Evolutionary conservation across 2,797 vertebrate genomes (phyloP).

Genomic region (Orientallactaga sibirica): DNA sequence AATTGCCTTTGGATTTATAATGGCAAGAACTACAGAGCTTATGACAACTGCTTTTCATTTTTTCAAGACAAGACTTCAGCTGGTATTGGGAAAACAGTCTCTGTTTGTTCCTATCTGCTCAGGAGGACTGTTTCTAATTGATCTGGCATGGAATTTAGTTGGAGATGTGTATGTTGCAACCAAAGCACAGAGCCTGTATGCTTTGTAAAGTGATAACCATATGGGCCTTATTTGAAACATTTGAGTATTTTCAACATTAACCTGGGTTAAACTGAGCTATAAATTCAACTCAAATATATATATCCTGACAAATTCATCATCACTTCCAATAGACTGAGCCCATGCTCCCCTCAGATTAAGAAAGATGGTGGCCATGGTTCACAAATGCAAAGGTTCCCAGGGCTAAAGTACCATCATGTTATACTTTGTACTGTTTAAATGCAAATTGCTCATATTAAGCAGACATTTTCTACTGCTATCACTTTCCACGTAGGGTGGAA

Average conservation of each 20-base stretch:
- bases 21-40: slow-evolving; percentile 70
- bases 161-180: slow-evolving; percentile 88
- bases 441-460: slow-evolving; percentile 60
- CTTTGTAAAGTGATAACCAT: slow-evolving; percentile 90
- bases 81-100: slow-evolving; percentile 86
- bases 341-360: slow-evolving; percentile 73
- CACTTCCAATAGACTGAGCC: slow-evolving; percentile 53
- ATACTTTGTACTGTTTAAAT: slow-evolving; percentile 73
- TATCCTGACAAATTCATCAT: slow-evolving; percentile 65
- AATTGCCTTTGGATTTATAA: slow-evolving; percentile 53
- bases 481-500: slow-evolving; percentile 68
- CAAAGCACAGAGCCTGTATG: slow-evolving; percentile 86
- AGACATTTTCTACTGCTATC: slow-evolving; percentile 57
- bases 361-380: slow-evolving; percentile 35
- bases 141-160: slow-evolving; percentile 90
- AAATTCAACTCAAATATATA: slow-evolving; percentile 80
- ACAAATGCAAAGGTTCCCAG: slow-evolving; percentile 21
- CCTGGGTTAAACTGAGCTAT: slow-evolving; percentile 86
- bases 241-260: slow-evolving; percentile 87
- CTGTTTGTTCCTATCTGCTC: slow-evolving; percentile 88
- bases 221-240: slow-evolving; percentile 89
- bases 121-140: slow-evolving; percentile 91
- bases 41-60: slow-evolving; percentile 76
- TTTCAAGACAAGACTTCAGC: slow-evolving; percentile 86
- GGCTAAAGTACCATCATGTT: slow-evolving; percentile 46